Base-by-base conservation (phyloP, 2,113 vertebrate genomes). In the Pristiophorus japonicus region DNA sequence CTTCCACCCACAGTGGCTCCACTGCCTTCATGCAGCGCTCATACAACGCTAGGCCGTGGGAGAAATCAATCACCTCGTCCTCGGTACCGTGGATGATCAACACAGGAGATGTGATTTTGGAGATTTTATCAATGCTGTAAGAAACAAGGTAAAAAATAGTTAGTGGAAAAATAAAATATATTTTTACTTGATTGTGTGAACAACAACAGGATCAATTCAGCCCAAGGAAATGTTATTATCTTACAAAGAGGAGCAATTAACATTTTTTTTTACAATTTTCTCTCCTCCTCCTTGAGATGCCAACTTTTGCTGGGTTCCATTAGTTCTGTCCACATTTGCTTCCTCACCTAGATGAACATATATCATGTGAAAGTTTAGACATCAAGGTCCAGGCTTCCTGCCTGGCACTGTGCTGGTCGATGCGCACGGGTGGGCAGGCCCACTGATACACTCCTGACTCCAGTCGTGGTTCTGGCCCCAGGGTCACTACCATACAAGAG, bases 61-160 rank as follows among this genome's bases (percentile, higher is more conserved):
- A 99, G 98, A 99, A 99, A 97, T 99, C 99, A 14, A 99, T 99
- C 96, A 99, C 99, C 97, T 99, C 99, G 0, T 99, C 99, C 97
- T 99, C 99, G 0, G 99, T 99, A 95, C 99, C 99, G 0, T 99
- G 99, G 97, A 99, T 99, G 97, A 99, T 99, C 96, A 99, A 98
- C 96, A 99, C 99, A 0, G 99, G 99, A 7, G 99, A 99, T 0
- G 98, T 98, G 97, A 99, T 99, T 97, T 99, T 99, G 63, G 99
- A 99, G 70, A 99, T 99, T 96, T 99, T 99, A 96, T 99, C 99
- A 0, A 99, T 99, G 97, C 99, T 99, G 96, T 0, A 90, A 95
- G 59, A 92, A 22, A 95, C 1, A 66, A 95, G 94, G 78, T 42
- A 85, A 62, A 59, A 10, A 92, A 81, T 73, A 30, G 34, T 63